These are phyloP conservation scores for Hydrozoanthus gracilis DNA, from an alignment of 92 coral and sea anemone species.

Conservation along the genomic window DNA sequence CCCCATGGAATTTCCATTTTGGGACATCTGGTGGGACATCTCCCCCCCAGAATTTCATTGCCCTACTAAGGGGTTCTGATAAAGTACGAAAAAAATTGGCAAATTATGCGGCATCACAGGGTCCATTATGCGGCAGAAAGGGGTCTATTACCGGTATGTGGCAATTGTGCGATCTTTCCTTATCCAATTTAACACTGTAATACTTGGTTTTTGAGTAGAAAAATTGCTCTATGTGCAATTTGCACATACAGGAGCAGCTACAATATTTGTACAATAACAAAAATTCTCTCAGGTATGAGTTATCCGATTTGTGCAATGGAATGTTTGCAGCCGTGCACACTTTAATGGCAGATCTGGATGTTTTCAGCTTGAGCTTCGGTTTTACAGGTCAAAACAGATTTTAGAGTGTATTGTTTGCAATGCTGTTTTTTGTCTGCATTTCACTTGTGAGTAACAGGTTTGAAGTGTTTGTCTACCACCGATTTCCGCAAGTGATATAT, in stretches of 20 bases:
- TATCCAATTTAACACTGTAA: too few relatives aligned
- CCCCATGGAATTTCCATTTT: not conserved
- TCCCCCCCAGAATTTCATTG: not conserved
- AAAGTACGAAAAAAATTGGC: constrained; percentile 4
- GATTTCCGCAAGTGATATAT: too few relatives aligned
- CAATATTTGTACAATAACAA: too few relatives aligned
- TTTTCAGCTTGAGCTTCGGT: constrained; percentile 52
- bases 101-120: too few relatives aligned
- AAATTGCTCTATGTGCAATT: too few relatives aligned
- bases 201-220: too few relatives aligned
- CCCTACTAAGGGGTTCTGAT: not conserved
- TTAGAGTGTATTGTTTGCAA: too few relatives aligned
- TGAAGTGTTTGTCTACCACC: constrained; percentile 3
- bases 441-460: not conserved
- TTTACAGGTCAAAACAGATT: too few relatives aligned
- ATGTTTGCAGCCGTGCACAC: constrained; percentile 52
- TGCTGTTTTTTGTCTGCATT: constrained; percentile 6
- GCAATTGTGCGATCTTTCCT: constrained; percentile 7
- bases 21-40: not conserved
- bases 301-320: not conserved
- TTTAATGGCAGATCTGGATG: constrained; percentile 60
- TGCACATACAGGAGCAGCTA: too few relatives aligned
- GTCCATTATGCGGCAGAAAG: too few relatives aligned
- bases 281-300: too few relatives aligned
- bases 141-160: constrained; percentile 19